Evolutionary conservation across 1,140 invertebrate genomes (phyloP), one percentile per base, ranked within the genome.

Genomic region (Grapholita molesta): DNA sequence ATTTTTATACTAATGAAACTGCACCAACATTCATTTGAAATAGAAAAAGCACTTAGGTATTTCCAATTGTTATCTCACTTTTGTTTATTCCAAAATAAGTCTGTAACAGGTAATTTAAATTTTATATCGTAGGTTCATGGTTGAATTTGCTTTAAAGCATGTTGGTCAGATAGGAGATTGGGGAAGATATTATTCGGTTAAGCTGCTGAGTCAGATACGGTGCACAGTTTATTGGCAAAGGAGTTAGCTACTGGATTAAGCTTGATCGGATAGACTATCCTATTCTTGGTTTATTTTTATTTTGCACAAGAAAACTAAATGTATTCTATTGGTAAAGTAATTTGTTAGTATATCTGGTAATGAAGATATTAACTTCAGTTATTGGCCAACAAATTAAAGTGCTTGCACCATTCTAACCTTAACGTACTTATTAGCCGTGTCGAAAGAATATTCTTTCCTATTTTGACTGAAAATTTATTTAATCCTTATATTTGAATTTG

Each of bases 171-270:
- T 48, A 48, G 18, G 38, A 48, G 15, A 48, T 7, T 48, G 42
- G 18, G 42, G 21, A 21, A 21, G 3, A 48, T 48, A 48, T 48
- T 1, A n/a, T n/a, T 38, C 6, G 18, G 42, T 48, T 48, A 48
- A 48, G 42, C 42, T 21, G 68, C 69, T 57, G 64, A 76, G 72
- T 74, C 73, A 35, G 68, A 67, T 48, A 57, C 57, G 64, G 71
- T 74, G 71, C 69, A 65, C 53, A 66, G 70, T 74, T 74, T 78
- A 78, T 78, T 75, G 74, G 76, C 65, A 74, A 71, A 75, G 69
- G 74, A 76, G 71, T 78, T 73, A 78, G 35, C 64, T 33, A 9
- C 18, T 42, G 71, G 72, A 76, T 75, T 78, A 76, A 72, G 72
- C 72, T 68, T 70, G 67, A 71, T 70, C 42, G 68, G 67, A 73